Conservation (phyloP, 2,888 invertebrate genomes). For the Chymomyza caudatula region DNA sequence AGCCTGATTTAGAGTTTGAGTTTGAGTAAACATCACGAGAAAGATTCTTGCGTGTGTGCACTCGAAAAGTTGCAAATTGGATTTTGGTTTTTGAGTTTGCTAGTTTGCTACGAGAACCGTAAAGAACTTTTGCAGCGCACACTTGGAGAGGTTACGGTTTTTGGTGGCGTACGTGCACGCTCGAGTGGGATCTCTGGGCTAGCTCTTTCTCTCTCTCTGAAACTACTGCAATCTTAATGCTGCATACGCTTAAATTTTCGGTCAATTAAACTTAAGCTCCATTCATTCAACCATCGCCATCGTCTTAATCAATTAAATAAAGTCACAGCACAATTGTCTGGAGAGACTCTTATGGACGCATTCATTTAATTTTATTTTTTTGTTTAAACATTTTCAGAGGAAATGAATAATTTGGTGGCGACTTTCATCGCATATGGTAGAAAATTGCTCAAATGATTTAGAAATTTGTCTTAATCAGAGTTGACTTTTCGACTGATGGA, state of each 20-base stretch:
- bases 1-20: background rate
- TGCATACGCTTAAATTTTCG: conserved; percentile 16
- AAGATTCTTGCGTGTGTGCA: conserved; percentile 22
- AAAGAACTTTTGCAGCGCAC: background rate
- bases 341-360: conserved; percentile 31
- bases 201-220: background rate
- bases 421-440: conserved; percentile 11
- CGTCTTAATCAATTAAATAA: conserved; percentile 60
- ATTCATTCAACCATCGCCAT: background rate
- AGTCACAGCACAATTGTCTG: conserved; percentile 56
- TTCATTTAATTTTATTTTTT: conserved; percentile 33
- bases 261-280: conserved; percentile 2
- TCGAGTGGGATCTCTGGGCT: background rate
- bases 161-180: background rate
- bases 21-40: conserved; percentile 15
- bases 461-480: conserved; percentile 61
- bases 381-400: conserved; percentile 47
- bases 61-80: conserved; percentile 69
- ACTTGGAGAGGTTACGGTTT: background rate
- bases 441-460: conserved; percentile 25
- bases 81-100: conserved; percentile 64
- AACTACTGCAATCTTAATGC: background rate
- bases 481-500: conserved; percentile 27
- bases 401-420: conserved; percentile 59
- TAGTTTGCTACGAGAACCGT: background rate